Percentiles rank a stretch among this genome's conserved stretches.
Conservation (phyloP, 2,113 vertebrate genomes). For the Sceloporus undulatus region DNA sequence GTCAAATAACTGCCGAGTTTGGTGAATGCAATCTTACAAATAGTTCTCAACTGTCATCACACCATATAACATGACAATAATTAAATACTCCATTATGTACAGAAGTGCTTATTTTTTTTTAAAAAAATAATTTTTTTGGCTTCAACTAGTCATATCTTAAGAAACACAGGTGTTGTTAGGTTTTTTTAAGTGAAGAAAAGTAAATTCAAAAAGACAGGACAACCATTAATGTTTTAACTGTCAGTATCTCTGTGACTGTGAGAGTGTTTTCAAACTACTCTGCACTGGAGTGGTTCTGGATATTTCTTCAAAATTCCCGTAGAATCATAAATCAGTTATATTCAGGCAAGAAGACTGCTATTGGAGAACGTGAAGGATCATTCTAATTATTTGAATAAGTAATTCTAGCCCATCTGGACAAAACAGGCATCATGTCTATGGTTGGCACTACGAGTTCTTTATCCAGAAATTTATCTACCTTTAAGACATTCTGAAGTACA, state of each 20-base stretch:
- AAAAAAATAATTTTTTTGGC: no score
- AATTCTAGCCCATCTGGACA: not conserved
- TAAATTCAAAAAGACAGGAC: not conserved
- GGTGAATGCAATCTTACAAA: no score
- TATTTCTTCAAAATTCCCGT: slow-evolving; percentile 6
- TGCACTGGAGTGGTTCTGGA: not conserved
- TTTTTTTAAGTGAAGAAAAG: no score
- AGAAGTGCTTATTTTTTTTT: no score
- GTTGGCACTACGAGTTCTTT: not conserved
- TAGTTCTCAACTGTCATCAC: no score
- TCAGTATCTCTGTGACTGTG: not conserved
- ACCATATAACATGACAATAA: no score
- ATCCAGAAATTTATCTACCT: not conserved
- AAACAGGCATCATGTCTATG: not conserved
- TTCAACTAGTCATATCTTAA: no score
- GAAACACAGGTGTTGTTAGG: no score
- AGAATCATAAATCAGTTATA: not conserved
- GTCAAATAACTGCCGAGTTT: no score
- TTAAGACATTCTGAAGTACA: not conserved
- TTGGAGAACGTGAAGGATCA: not conserved
- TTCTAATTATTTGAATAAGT: not conserved
- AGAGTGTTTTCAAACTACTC: not conserved
- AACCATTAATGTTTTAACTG: not conserved
- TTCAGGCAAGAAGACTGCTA: not conserved
- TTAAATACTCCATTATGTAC: no score